Evolutionary conservation across 2,888 invertebrate species (phyloP).

Genomic region (Drosophila stalkeri): DNA sequence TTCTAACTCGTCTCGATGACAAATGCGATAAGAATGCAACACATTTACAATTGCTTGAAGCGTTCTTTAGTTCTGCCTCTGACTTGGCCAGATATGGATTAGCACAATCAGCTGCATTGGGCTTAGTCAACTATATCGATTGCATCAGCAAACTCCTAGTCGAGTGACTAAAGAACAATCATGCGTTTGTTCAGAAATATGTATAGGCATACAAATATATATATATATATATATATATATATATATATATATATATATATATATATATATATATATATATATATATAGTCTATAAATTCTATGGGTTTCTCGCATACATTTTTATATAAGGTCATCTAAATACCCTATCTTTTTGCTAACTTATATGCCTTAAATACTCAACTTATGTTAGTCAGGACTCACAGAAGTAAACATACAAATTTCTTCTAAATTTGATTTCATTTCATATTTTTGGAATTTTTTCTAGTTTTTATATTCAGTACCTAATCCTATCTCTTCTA

Average conservation of each 20-base stretch:
- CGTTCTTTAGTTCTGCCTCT: neutral
- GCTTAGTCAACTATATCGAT: slow-evolving; percentile 26
- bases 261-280: neutral
- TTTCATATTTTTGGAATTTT: no score
- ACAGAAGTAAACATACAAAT: no score
- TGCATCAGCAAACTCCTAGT: slow-evolving; percentile 37
- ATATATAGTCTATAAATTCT: slow-evolving; percentile 8
- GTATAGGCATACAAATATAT: neutral
- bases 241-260: neutral
- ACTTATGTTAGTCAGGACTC: no score
- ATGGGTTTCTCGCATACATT: slow-evolving; percentile 10
- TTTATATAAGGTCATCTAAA: no score
- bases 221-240: neutral
- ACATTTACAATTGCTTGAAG: neutral
- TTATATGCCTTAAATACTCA: no score
- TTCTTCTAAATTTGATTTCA: no score
- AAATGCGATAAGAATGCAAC: slow-evolving; percentile 15
- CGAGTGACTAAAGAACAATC: slow-evolving; percentile 25
- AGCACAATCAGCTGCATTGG: slow-evolving; percentile 25
- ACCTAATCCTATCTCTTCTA: no score
- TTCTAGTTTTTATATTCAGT: no score
- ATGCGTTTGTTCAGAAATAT: slow-evolving; percentile 26
- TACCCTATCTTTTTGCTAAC: no score
- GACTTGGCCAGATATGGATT: slow-evolving; percentile 16
- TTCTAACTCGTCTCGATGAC: slow-evolving; percentile 4